Percentiles rank a stretch among this genome's conserved stretches.
Evolutionary conservation across 2,797 vertebrate species (phyloP).

Genomic region (Danio tinwini): DNA sequence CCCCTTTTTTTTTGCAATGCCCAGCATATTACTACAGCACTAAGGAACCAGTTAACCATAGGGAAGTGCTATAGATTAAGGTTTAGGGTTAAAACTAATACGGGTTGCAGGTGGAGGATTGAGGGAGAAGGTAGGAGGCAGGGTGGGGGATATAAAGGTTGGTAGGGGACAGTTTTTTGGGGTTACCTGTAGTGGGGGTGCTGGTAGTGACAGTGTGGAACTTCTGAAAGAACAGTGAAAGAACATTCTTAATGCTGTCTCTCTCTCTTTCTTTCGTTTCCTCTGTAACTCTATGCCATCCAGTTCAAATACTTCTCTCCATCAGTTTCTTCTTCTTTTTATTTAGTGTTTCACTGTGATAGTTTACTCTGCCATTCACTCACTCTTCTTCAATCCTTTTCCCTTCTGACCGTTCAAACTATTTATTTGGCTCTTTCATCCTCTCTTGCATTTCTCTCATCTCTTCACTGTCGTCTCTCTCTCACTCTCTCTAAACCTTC

Average conservation of each 20-base stretch:
- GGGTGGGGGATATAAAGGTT: conserved; percentile 49
- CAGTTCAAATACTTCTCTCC: conserved; percentile 11
- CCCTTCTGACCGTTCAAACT: not conserved
- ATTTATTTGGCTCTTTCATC: conserved; percentile 17
- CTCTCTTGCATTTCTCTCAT: not conserved
- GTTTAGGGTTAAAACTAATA: conserved; percentile 53
- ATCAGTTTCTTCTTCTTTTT: not conserved
- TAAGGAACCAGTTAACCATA: conserved; percentile 1
- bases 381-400: conserved; percentile 1
- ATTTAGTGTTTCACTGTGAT: not conserved
- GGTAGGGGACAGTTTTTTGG: conserved; percentile 67
- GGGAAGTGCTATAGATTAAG: conserved; percentile 39
- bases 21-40: conserved; percentile 69
- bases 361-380: not conserved
- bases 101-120: conserved; percentile 51
- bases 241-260: conserved; percentile 69
- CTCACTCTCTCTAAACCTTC: conserved; percentile 15
- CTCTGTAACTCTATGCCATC: conserved; percentile 11
- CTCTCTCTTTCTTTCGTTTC: conserved; percentile 3
- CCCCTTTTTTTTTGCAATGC: conserved; percentile 58
- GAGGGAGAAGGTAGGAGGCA: conserved; percentile 20
- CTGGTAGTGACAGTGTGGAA: conserved; percentile 82
- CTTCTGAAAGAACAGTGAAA: conserved; percentile 85
- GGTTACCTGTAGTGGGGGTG: conserved; percentile 84
- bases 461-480: not conserved